Conservation (phyloP, 2,888 invertebrate genomes). For the Cryptus armator region DNA sequence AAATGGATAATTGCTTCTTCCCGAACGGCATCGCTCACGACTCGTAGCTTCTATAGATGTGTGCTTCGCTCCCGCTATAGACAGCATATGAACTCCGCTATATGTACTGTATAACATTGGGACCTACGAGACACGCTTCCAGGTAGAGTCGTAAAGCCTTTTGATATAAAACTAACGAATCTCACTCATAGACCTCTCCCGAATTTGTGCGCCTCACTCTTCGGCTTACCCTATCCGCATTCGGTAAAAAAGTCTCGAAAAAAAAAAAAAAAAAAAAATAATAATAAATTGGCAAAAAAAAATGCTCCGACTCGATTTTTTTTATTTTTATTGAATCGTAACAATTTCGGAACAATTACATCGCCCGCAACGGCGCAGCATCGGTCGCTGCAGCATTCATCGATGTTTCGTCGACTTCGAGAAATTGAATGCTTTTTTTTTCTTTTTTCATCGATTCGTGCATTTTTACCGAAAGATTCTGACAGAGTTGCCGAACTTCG, state of each 20-base stretch:
- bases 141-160: slow-evolving; percentile 81
- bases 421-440: slow-evolving; percentile 22
- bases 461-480: slow-evolving; percentile 36
- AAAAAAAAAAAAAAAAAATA: neutral
- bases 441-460: slow-evolving; percentile 8
- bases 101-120: slow-evolving; percentile 8
- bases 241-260: neutral
- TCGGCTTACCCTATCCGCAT: neutral
- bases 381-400: slow-evolving; percentile 4
- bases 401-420: slow-evolving; percentile 32
- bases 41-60: slow-evolving; percentile 27
- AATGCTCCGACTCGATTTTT: neutral
- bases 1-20: slow-evolving; percentile 82
- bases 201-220: neutral
- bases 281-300: neutral
- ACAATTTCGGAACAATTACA: neutral
- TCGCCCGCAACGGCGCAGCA: too few relatives aligned
- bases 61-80: slow-evolving; percentile 13
- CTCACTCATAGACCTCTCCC: slow-evolving; percentile 69
- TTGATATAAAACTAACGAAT: slow-evolving; percentile 82
- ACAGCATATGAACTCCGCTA: slow-evolving; percentile 11
- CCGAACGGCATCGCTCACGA: slow-evolving; percentile 71
- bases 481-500: slow-evolving; percentile 45
- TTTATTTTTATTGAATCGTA: neutral
- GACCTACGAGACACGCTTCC: slow-evolving; percentile 75